A percentile compares a stretch with the other conserved stretches of the same genome.
phyloP scores from a whole-genome alignment of 2,797 vertebrate species.

The Onychomys leucogaster region DNA sequence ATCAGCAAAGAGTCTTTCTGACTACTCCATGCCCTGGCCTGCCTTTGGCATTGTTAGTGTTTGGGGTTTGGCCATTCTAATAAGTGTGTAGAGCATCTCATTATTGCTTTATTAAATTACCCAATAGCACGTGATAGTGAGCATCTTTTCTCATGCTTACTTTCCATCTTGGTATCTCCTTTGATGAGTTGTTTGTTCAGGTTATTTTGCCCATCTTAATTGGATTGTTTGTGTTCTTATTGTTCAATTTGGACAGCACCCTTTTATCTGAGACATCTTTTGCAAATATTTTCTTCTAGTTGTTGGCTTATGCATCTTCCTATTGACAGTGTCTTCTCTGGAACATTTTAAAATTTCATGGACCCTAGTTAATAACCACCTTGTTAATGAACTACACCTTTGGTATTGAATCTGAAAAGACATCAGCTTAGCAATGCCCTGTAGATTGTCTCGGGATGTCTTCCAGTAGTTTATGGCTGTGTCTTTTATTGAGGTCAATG shows the following conservation, averaged over 20 bases:
- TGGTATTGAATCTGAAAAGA: not conserved
- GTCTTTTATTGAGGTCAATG: not conserved
- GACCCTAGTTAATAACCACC: not conserved
- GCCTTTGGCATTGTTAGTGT: not conserved
- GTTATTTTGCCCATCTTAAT: not conserved
- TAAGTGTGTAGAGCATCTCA: not conserved
- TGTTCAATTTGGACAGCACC: not conserved
- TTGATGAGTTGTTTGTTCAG: not conserved
- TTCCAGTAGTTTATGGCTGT: not conserved
- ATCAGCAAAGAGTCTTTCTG: not conserved
- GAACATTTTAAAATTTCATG: not conserved
- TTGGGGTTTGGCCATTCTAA: not conserved
- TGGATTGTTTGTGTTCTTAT: not conserved
- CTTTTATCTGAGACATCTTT: not conserved
- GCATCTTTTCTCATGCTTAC: not conserved
- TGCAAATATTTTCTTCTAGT: not conserved
- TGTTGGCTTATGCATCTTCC: not conserved
- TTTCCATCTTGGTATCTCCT: not conserved
- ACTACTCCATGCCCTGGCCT: not conserved
- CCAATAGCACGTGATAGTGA: not conserved
- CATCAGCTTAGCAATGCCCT: not conserved
- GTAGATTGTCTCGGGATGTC: not conserved
- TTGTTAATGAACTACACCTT: not conserved
- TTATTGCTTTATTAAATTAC: not conserved
- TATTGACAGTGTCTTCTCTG: not conserved